Evolutionary conservation across 2,113 vertebrate genomes (phyloP).

Genomic region (Petrocephalus zakoni): DNA sequence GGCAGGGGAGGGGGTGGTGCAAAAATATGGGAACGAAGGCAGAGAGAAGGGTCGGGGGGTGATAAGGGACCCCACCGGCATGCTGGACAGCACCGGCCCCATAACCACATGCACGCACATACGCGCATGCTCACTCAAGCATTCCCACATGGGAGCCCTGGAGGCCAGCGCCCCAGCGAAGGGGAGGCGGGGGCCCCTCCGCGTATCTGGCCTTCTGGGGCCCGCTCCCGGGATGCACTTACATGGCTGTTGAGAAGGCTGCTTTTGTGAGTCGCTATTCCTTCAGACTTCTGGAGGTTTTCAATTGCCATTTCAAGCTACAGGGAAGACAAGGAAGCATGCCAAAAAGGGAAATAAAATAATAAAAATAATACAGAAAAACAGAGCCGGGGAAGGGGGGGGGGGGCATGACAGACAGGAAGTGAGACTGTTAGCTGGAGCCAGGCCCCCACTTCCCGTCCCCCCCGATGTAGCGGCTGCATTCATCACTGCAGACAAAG

Average conservation of each 20-base stretch:
- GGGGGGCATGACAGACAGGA: conserved; percentile 66
- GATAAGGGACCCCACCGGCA: neutral
- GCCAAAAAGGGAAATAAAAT: conserved; percentile 39
- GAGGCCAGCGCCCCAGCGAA: neutral
- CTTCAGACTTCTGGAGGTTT: conserved; percentile 99
- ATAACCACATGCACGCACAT: conserved; percentile 18
- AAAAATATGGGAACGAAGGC: neutral
- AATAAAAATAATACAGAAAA: conserved; percentile 43
- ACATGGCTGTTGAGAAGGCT: conserved; percentile 99
- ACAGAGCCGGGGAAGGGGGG: neutral
- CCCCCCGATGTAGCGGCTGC: conserved; percentile 52
- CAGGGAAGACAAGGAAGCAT: conserved; percentile 53
- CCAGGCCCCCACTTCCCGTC: conserved; percentile 67
- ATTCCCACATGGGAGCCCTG: neutral
- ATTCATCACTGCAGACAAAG: conserved; percentile 58
- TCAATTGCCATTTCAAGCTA: conserved; percentile 99
- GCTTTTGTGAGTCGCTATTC: conserved; percentile 98
- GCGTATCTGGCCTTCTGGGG: neutral
- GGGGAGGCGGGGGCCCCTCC: neutral
- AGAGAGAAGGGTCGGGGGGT: neutral
- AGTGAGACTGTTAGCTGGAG: conserved; percentile 66
- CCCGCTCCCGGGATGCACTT: conserved; percentile 69
- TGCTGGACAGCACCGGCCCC: neutral
- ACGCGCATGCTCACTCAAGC: conserved; percentile 17
- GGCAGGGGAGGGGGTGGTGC: neutral